A percentile compares a stretch with the other conserved stretches of the same genome.
Conservation (phyloP, 2,888 invertebrate species). For the Neuroscelio doddi region DNA sequence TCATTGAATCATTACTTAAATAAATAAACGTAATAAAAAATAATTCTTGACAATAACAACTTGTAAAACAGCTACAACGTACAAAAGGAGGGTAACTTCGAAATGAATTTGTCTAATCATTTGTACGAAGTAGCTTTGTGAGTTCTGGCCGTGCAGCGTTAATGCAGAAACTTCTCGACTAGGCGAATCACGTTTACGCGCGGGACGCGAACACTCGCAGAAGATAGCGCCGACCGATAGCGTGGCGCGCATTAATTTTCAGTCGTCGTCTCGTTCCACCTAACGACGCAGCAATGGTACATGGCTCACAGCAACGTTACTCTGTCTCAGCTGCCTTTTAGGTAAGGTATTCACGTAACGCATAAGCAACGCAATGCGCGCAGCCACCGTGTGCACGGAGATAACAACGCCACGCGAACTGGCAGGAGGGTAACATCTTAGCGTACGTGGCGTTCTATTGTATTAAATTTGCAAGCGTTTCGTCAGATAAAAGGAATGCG, state of each 20-base stretch:
- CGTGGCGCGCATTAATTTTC: conserved; percentile 62
- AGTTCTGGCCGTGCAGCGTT: conserved; percentile 38
- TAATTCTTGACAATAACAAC: too few species aligned
- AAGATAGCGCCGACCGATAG: conserved; percentile 63
- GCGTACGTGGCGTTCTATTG: conserved; percentile 59
- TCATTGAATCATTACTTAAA: too few species aligned
- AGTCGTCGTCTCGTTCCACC: conserved; percentile 51
- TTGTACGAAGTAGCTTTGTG: conserved; percentile 35
- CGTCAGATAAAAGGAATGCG: conserved; percentile 35
- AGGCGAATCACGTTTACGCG: conserved; percentile 66
- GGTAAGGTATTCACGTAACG: conserved; percentile 71
- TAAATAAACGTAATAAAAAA: too few species aligned
- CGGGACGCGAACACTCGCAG: conserved; percentile 50
- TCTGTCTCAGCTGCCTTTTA: conserved; percentile 56
- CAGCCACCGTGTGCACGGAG: conserved; percentile 70
- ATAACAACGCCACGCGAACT: conserved; percentile 55
- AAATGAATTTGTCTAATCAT: conserved; percentile 24
- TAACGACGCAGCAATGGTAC: conserved; percentile 52
- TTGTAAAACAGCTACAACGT: conserved; percentile 32
- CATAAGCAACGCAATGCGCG: conserved; percentile 68
- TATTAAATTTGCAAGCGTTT: conserved; percentile 57
- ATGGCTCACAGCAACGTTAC: conserved; percentile 45
- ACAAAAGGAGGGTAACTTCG: conserved; percentile 20
- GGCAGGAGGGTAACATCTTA: conserved; percentile 62
- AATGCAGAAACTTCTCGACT: conserved; percentile 63